Percentiles rank a stretch among this genome's conserved stretches.
Evolutionary conservation across 2,888 invertebrate genomes (phyloP).

Genomic region (Lithophane ornitopus): DNA sequence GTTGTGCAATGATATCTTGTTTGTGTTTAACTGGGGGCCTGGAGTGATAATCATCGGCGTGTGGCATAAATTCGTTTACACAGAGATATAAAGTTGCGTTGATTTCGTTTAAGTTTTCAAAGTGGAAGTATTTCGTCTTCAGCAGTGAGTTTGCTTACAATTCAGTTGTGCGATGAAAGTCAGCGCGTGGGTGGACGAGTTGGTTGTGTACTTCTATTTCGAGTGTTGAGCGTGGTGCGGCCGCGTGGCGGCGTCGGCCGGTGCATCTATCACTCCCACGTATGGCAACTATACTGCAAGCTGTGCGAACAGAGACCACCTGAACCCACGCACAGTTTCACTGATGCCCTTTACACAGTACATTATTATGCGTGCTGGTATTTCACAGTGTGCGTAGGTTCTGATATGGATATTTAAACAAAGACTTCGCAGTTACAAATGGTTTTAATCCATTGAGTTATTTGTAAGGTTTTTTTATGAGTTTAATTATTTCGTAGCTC

Average conservation of each 20-base stretch:
- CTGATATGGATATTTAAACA: constrained; percentile 31
- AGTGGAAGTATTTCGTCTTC: constrained; percentile 37
- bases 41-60: constrained; percentile 38
- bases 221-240: constrained; percentile 48
- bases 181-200: constrained; percentile 74
- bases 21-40: constrained; percentile 49
- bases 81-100: constrained; percentile 30
- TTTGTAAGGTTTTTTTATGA: neutral
- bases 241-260: constrained; percentile 59
- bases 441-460: constrained; percentile 2
- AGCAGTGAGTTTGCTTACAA: constrained; percentile 46
- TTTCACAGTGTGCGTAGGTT: constrained; percentile 42
- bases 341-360: constrained; percentile 67
- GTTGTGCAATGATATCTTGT: constrained; percentile 64
- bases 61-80: constrained; percentile 42
- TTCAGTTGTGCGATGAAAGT: constrained; percentile 68
- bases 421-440: constrained; percentile 11
- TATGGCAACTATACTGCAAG: constrained; percentile 65
- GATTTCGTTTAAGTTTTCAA: constrained; percentile 36
- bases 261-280: constrained; percentile 78
- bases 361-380: constrained; percentile 46
- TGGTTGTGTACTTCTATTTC: constrained; percentile 66
- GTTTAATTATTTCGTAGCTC: constrained; percentile 30
- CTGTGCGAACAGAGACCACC: constrained; percentile 63
- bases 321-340: constrained; percentile 74